phyloP scores from a whole-genome alignment of 2,888 invertebrate species.

The Caenorhabditis sp. region DNA sequence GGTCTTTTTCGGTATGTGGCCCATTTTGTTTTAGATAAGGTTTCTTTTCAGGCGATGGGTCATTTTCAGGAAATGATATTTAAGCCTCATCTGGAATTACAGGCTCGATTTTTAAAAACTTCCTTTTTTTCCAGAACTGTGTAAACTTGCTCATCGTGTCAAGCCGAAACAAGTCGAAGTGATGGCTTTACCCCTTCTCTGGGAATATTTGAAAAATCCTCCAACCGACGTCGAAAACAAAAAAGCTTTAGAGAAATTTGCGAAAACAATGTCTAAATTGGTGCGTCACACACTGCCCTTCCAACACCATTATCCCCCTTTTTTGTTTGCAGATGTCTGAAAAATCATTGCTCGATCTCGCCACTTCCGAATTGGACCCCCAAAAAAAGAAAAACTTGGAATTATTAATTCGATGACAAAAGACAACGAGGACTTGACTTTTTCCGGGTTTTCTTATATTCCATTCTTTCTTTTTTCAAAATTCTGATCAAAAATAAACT shows the following conservation, averaged over 20 bases:
- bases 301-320: background rate
- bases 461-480: no score
- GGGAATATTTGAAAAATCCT: conserved; percentile 43
- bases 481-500: background rate
- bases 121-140: conserved; percentile 31
- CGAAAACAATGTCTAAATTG: conserved; percentile 39
- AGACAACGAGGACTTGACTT: no score
- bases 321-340: conserved; percentile 34
- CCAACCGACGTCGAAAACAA: conserved; percentile 47
- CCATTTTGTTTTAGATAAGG: no score
- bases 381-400: conserved; percentile 47
- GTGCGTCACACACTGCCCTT: no score
- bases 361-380: conserved; percentile 45
- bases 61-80: conserved; percentile 5
- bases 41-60: no score
- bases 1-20: no score
- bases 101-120: background rate
- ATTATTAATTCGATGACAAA: conserved; percentile 32
- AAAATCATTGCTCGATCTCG: conserved; percentile 41
- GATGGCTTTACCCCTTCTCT: conserved; percentile 48
- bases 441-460: background rate
- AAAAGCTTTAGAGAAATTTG: conserved; percentile 31
- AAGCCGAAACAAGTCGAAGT: conserved; percentile 58
- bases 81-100: background rate
- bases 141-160: conserved; percentile 33